Evolutionary conservation across 2,888 invertebrate species (phyloP).

Genomic region (Lepidocyrtinus sp.): DNA sequence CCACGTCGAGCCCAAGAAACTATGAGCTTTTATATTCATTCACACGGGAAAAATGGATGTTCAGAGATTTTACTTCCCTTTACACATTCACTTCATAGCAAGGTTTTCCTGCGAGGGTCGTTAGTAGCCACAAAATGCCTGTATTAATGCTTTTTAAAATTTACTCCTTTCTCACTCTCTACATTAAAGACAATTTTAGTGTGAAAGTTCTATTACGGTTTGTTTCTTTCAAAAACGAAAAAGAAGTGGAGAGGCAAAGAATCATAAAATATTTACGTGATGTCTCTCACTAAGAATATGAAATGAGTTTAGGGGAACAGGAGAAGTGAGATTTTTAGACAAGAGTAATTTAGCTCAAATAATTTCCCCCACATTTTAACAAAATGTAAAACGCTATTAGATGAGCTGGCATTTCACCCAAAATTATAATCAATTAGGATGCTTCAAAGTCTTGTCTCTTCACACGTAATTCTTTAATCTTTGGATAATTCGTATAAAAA

Average conservation of each 20-base stretch:
- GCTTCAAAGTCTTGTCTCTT: too few relatives aligned
- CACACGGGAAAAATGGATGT: slow-evolving; percentile 48
- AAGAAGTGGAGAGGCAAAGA: slow-evolving; percentile 20
- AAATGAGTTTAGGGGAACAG: not conserved
- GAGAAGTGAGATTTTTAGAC: not conserved
- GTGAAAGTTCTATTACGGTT: slow-evolving; percentile 30
- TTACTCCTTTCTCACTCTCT: slow-evolving; percentile 45
- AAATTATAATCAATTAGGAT: too few relatives aligned
- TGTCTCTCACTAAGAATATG: not conserved
- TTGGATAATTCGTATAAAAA: not conserved
- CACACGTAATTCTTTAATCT: not conserved
- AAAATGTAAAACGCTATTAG: too few relatives aligned
- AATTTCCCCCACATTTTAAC: not conserved
- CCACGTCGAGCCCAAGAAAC: too few relatives aligned
- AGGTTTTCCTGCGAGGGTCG: slow-evolving; percentile 48
- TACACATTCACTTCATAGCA: slow-evolving; percentile 36
- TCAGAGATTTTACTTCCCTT: slow-evolving; percentile 56
- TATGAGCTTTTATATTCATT: too few relatives aligned
- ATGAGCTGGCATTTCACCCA: too few relatives aligned
- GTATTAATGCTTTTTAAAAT: slow-evolving; percentile 49
- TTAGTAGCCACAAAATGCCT: slow-evolving; percentile 58
- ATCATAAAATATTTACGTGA: slow-evolving; percentile 53
- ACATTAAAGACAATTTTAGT: slow-evolving; percentile 57
- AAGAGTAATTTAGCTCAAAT: not conserved
- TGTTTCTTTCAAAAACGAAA: slow-evolving; percentile 27